These are phyloP conservation scores for Dolomedes plantarius DNA, from an alignment of 2,888 invertebrate species.

Conservation along the genomic window DNA sequence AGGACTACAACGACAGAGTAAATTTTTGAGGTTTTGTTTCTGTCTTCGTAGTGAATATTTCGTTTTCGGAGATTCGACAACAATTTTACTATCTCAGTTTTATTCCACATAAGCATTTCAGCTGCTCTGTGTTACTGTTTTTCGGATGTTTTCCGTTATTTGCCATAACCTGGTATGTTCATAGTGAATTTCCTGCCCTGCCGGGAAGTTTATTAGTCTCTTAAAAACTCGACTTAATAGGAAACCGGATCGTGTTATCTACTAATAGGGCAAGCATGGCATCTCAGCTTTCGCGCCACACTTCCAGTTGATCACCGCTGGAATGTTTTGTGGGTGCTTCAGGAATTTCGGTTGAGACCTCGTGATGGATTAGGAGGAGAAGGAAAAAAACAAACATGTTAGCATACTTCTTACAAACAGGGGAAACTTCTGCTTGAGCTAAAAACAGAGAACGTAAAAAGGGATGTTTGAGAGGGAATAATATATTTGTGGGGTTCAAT, in stretches of 20 bases:
- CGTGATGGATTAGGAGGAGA: not conserved
- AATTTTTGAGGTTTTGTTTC: no score
- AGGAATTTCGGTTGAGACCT: not conserved
- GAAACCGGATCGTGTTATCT: not conserved
- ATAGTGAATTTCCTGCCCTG: no score
- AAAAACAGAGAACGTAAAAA: not conserved
- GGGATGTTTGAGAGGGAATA: no score
- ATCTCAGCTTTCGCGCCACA: not conserved
- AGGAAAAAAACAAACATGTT: not conserved
- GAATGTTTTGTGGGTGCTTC: not conserved
- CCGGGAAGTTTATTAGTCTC: not conserved
- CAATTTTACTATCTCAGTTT: no score
- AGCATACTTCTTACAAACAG: not conserved
- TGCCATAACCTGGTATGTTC: no score
- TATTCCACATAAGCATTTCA: no score
- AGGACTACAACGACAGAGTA: no score
- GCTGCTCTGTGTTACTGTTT: no score
- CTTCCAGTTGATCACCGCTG: not conserved
- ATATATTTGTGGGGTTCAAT: no score
- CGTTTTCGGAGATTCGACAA: no score
- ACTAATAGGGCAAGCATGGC: not conserved
- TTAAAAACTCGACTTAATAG: not conserved
- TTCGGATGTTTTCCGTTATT: no score
- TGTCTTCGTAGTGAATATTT: no score
- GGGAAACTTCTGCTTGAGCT: not conserved